These are phyloP conservation scores for Lagopus leucura DNA, from an alignment of 2,113 vertebrate species.

Conservation along the genomic window DNA sequence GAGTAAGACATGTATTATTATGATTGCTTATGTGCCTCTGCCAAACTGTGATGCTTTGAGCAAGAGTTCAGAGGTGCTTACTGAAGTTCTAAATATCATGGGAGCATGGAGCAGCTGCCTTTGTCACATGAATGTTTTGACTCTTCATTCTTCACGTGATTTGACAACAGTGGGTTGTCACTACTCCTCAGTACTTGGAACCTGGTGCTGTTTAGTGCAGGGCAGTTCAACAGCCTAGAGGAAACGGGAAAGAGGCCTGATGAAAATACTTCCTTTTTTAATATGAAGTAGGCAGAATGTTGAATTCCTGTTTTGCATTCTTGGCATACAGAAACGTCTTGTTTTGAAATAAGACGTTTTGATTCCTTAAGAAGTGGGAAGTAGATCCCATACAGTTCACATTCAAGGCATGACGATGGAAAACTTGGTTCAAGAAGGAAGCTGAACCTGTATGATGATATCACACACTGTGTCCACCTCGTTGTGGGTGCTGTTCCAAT, in stretches of 20 bases:
- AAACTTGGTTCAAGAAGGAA: not conserved
- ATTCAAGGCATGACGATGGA: not conserved
- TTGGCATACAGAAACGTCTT: not conserved
- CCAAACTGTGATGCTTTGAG: not conserved
- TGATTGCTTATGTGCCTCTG: not conserved
- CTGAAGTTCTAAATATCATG: not conserved
- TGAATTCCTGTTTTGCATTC: not conserved
- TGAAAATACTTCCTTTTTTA: not conserved
- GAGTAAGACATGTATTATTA: not conserved
- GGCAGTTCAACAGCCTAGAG: not conserved
- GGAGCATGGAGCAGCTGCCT: not conserved
- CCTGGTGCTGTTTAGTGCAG: not conserved
- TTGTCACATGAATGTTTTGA: not conserved
- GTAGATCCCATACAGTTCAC: not conserved
- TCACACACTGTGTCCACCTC: rapidly evolving
- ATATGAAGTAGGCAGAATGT: not conserved
- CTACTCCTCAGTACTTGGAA: rapidly evolving
- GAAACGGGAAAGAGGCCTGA: not conserved
- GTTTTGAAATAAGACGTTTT: not conserved
- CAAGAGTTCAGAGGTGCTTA: not conserved
- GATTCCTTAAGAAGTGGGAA: not conserved
- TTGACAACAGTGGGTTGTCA: not conserved
- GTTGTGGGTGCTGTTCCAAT: not conserved
- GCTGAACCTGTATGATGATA: not conserved
- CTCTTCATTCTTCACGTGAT: not conserved